A percentile compares a stretch with the other conserved stretches of the same genome.
phyloP scores from a whole-genome alignment of 2,797 vertebrate genomes.

The Echeneis naucrates region DNA sequence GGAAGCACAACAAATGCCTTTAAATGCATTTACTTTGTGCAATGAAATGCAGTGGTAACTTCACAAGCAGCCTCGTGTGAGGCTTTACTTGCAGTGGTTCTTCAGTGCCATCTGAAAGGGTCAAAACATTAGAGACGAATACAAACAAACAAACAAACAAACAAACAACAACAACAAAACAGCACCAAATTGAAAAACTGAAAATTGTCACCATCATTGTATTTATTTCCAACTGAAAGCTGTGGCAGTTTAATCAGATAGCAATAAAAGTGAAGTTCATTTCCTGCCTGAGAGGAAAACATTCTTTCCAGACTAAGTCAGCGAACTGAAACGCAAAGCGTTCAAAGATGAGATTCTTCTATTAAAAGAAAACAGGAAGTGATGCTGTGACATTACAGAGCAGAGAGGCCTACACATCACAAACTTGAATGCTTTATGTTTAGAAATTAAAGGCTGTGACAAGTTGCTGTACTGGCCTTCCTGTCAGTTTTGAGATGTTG shows the following conservation, averaged over 20 bases:
- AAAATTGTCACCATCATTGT: background rate
- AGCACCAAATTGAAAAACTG: background rate
- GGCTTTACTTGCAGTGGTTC: background rate
- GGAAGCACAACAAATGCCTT: background rate
- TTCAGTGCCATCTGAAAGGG: background rate
- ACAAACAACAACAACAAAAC: too few species aligned
- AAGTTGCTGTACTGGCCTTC: background rate
- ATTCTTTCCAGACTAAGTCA: slow-evolving; percentile 63
- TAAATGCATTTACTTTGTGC: background rate
- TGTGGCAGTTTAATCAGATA: slow-evolving; percentile 16
- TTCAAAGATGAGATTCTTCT: slow-evolving; percentile 7
- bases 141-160: too few species aligned
- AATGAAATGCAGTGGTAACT: background rate
- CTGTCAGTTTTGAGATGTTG: background rate
- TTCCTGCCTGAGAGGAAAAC: slow-evolving; percentile 29
- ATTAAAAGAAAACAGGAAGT: slow-evolving; percentile 19
- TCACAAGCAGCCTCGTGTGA: background rate
- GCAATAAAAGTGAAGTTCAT: slow-evolving; percentile 21
- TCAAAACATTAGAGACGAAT: background rate
- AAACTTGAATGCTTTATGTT: background rate
- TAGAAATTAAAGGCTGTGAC: background rate
- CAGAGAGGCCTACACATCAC: background rate
- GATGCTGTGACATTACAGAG: background rate
- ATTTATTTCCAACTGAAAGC: background rate
- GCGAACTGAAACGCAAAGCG: background rate